A percentile compares a stretch with the other conserved stretches of the same genome.
phyloP scores from a whole-genome alignment of 2,113 vertebrate genomes.

The Camelus dromedarius region DNA sequence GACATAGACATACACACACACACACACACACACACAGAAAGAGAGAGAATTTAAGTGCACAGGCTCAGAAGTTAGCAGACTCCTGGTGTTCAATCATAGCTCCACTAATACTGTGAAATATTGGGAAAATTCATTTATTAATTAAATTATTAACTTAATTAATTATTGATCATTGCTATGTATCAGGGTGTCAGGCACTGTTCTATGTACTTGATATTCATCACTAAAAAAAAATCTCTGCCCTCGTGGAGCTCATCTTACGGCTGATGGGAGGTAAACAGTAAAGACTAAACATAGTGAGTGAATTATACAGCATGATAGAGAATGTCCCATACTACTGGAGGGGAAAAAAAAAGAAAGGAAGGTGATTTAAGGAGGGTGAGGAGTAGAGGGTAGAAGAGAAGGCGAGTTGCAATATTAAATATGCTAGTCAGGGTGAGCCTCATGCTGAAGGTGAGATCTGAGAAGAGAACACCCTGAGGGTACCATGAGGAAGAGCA shows the following conservation, averaged over 20 bases:
- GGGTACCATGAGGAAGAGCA: neutral
- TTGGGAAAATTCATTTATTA: neutral
- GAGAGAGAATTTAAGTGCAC: neutral
- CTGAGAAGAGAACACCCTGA: neutral
- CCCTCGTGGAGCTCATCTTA: neutral
- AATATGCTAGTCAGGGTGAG: neutral
- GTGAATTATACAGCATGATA: neutral
- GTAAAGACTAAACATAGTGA: neutral
- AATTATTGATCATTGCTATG: neutral
- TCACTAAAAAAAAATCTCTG: neutral
- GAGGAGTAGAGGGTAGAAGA: neutral
- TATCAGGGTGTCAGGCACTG: neutral
- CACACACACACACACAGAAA: neutral
- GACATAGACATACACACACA: neutral
- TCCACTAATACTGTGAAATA: neutral
- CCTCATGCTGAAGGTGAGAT: neutral
- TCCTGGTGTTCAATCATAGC: neutral
- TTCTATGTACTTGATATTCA: neutral
- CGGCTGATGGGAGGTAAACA: neutral
- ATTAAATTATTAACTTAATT: neutral
- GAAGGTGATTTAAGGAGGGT: neutral
- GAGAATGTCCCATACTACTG: neutral
- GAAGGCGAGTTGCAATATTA: neutral
- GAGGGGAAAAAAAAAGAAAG: neutral
- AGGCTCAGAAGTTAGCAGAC: neutral